Conservation (phyloP, 2,888 invertebrate species). For the Tenthredo distinguenda region DNA sequence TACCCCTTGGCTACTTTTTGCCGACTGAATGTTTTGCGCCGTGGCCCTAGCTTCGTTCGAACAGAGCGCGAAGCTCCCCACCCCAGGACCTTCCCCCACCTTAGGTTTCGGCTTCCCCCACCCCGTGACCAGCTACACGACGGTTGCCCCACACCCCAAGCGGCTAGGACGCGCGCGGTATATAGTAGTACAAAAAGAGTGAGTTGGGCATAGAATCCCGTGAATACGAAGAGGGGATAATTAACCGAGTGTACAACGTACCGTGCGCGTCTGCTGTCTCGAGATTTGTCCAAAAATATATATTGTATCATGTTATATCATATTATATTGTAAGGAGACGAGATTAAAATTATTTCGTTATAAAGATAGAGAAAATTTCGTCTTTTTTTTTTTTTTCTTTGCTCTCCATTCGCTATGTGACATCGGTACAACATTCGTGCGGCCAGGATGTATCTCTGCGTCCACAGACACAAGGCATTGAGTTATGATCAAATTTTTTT, state of each 20-base stretch:
- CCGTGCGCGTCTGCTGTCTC: constrained; percentile 59
- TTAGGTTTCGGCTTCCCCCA: constrained; percentile 61
- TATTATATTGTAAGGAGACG: neutral
- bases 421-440: neutral
- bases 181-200: constrained; percentile 52
- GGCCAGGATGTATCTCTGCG: neutral
- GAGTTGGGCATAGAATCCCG: constrained; percentile 60
- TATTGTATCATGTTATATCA: neutral
- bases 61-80: constrained; percentile 53
- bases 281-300: constrained; percentile 58
- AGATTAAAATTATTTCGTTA: constrained; percentile 5
- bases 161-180: constrained; percentile 29
- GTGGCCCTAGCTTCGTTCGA: constrained; percentile 62
- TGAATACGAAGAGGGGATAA: constrained; percentile 69
- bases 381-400: neutral
- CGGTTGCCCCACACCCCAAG: constrained; percentile 50
- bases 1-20: constrained; percentile 78
- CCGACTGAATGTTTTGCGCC: constrained; percentile 78
- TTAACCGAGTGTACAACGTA: constrained; percentile 75
- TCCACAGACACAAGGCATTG: neutral
- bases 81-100: constrained; percentile 64
- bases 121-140: constrained; percentile 47
- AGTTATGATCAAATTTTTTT: neutral
- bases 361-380: neutral
- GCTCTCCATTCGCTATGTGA: neutral